These are phyloP conservation scores for Epizoanthus rinbou DNA, from an alignment of 92 coral and sea anemone species.

Conservation along the genomic window DNA sequence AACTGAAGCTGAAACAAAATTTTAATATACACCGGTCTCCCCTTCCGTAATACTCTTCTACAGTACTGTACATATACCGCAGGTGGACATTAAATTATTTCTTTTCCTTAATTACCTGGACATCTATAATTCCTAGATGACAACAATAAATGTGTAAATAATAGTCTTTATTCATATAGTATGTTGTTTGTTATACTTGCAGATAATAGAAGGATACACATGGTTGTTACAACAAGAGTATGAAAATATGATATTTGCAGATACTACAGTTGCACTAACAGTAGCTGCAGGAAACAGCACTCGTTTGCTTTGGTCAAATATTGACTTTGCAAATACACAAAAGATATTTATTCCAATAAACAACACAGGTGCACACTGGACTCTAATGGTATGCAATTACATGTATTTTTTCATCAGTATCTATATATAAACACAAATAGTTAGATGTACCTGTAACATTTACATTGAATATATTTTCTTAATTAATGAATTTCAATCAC, in stretches of 20 bases:
- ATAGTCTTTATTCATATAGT: no score
- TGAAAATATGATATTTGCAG: constrained; percentile 55
- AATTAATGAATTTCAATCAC: no score
- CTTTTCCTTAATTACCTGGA: no score
- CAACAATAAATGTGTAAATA: no score
- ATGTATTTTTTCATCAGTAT: no score
- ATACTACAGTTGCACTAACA: constrained; percentile 55
- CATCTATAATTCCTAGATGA: no score
- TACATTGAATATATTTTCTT: no score
- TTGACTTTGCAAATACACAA: constrained; percentile 35
- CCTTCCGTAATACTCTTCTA: constrained; percentile 24
- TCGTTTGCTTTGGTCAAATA: constrained; percentile 59
- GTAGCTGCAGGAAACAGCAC: constrained; percentile 59
- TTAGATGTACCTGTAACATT: no score
- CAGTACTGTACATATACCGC: constrained; percentile 14
- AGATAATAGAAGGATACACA: constrained; percentile 56
- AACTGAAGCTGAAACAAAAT: constrained; percentile 25
- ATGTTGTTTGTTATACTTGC: background rate
- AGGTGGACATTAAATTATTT: background rate
- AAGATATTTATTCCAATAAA: constrained; percentile 68
- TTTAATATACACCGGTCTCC: constrained; percentile 22
- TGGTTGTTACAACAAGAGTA: constrained; percentile 47
- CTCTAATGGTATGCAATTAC: constrained; percentile 51
- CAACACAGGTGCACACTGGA: constrained; percentile 56
- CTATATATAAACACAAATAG: no score